These are phyloP conservation scores for Zhuqinia jingwanae DNA, from an alignment of 2,888 invertebrate genomes.

Conservation along the genomic window DNA sequence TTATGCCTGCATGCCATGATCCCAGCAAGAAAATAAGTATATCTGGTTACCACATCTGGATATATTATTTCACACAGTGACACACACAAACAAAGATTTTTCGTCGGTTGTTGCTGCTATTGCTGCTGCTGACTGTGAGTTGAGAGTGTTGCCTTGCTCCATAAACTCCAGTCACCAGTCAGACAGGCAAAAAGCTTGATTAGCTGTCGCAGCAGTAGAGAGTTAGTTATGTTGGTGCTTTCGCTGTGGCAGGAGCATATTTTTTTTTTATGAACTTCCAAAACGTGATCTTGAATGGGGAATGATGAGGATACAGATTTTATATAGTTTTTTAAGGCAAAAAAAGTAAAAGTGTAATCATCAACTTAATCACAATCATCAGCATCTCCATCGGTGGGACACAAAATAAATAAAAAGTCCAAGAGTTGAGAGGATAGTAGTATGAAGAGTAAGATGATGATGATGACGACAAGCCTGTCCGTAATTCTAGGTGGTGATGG, in stretches of 20 bases:
- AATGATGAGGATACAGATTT: neutral
- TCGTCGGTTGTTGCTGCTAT: slow-evolving; percentile 32
- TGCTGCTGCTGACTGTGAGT: neutral
- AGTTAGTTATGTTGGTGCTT: slow-evolving; percentile 36
- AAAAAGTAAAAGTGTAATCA: neutral
- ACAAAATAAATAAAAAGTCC: no score
- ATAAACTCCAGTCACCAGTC: slow-evolving; percentile 9
- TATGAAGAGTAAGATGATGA: neutral
- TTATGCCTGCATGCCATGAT: slow-evolving; percentile 40
- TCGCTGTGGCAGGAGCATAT: slow-evolving; percentile 19
- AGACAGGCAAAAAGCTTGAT: slow-evolving; percentile 21
- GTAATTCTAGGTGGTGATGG: slow-evolving; percentile 13
- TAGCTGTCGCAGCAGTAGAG: slow-evolving; percentile 24
- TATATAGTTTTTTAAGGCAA: slow-evolving; percentile 10
- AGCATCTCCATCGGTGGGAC: neutral
- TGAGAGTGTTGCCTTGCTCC: slow-evolving; percentile 33
- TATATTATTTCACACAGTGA: slow-evolving; percentile 72
- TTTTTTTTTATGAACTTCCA: slow-evolving; percentile 38
- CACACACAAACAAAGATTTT: slow-evolving; percentile 51
- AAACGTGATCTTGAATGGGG: slow-evolving; percentile 1
- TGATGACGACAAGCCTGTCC: neutral
- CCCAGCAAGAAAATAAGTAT: slow-evolving; percentile 66
- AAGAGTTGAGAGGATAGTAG: slow-evolving; percentile 7
- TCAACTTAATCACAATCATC: slow-evolving; percentile 9
- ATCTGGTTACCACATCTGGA: slow-evolving; percentile 75